phyloP scores from a whole-genome alignment of 2,113 vertebrate genomes.

The Talpa occidentalis region DNA sequence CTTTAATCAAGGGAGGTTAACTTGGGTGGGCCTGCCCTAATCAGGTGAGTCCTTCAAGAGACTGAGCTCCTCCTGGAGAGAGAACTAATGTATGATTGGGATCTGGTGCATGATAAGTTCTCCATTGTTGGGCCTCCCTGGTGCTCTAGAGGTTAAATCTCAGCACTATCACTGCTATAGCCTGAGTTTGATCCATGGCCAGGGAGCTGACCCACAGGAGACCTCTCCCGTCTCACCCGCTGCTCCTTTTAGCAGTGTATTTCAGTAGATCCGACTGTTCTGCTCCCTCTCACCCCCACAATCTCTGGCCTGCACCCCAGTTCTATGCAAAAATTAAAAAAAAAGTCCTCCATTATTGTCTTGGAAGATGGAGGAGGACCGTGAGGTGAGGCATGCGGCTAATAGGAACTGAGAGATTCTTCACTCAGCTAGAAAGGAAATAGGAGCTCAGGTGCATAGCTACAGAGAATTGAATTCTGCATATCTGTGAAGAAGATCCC shows the following conservation, averaged over 20 bases:
- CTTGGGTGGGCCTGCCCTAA: neutral
- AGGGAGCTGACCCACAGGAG: too few relatives aligned
- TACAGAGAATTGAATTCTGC: neutral
- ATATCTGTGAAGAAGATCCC: neutral
- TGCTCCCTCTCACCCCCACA: too few relatives aligned
- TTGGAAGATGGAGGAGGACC: neutral
- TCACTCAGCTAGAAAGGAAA: neutral
- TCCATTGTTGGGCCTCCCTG: too few relatives aligned
- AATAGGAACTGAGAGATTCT: neutral
- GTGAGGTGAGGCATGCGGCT: neutral
- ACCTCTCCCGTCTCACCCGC: too few relatives aligned
- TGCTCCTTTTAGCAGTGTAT: too few relatives aligned
- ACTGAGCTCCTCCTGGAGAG: neutral
- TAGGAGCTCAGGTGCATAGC: neutral
- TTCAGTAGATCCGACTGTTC: too few relatives aligned
- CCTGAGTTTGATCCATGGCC: too few relatives aligned
- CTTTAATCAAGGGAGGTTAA: neutral
- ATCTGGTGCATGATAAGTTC: neutral
- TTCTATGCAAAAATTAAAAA: too few relatives aligned
- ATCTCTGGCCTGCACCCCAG: too few relatives aligned
- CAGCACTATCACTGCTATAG: too few relatives aligned
- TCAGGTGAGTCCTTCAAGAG: neutral
- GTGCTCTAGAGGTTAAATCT: too few relatives aligned
- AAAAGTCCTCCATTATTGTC: neutral
- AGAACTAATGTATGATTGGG: neutral